Percentiles rank a stretch among this genome's conserved stretches.
These are phyloP conservation scores for Ceyx margarethae DNA, from an alignment of 2,113 vertebrate genomes.

Conservation along the genomic window DNA sequence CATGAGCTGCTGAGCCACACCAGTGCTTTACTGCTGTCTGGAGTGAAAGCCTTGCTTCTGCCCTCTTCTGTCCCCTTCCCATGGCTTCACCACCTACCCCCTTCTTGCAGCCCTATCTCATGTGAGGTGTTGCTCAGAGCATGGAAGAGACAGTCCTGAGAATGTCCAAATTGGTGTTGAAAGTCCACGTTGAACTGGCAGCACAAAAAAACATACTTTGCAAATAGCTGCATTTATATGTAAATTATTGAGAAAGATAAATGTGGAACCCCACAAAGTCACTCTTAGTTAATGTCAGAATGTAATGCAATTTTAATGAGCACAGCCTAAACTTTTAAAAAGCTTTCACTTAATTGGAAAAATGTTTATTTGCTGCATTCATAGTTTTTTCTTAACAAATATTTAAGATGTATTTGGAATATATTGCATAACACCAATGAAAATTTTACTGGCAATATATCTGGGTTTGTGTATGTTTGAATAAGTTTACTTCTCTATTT, in stretches of 20 bases:
- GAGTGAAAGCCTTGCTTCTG: background rate
- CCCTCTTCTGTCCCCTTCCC: background rate
- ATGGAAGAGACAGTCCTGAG: background rate
- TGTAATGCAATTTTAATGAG: slow-evolving; percentile 39
- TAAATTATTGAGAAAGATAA: background rate
- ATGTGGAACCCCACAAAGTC: background rate
- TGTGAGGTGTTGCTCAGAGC: background rate
- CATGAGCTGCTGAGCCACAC: background rate
- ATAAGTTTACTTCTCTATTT: slow-evolving; percentile 31
- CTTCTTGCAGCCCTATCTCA: background rate
- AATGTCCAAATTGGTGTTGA: background rate
- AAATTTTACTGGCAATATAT: slow-evolving; percentile 5
- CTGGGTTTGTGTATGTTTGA: slow-evolving; percentile 16
- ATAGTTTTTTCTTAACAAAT: slow-evolving; percentile 12
- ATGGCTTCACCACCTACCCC: background rate
- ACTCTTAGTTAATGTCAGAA: background rate
- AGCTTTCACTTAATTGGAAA: slow-evolving; percentile 45
- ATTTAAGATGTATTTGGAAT: slow-evolving; percentile 34
- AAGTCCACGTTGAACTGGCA: background rate
- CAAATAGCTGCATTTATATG: slow-evolving; percentile 22
- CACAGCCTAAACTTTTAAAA: slow-evolving; percentile 21
- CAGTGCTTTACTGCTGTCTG: background rate
- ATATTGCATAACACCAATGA: slow-evolving; percentile 15
- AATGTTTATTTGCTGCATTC: slow-evolving; percentile 41
- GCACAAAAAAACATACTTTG: background rate